Evolutionary conservation across 35 echinoderm and acorn worm genomes (phyloP).

Genomic region (Patiria miniata): DNA sequence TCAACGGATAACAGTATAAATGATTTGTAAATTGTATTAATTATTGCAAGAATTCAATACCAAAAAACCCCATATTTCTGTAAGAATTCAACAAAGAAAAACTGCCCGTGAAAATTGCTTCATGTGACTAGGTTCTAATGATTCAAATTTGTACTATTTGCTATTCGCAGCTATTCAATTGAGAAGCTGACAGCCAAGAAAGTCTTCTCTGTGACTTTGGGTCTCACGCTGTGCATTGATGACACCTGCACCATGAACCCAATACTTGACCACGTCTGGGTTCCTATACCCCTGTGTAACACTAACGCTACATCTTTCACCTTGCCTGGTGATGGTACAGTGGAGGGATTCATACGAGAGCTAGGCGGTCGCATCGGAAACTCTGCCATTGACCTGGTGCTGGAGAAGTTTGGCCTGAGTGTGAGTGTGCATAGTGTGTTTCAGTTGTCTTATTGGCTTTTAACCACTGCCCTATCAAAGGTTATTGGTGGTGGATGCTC

Average conservation of each 20-base stretch:
- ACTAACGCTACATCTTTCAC: background rate
- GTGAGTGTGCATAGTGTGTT: background rate
- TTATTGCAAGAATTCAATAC: no score
- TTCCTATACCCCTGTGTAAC: constrained; percentile 29
- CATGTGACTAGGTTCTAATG: no score
- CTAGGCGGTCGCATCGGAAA: background rate
- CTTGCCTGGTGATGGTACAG: constrained; percentile 30
- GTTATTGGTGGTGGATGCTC: no score
- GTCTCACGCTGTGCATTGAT: constrained; percentile 21
- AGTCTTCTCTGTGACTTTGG: constrained; percentile 3
- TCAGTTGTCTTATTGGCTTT: no score
- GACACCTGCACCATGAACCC: background rate
- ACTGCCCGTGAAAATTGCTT: no score
- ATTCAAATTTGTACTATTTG: background rate
- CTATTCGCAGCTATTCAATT: constrained; percentile 16
- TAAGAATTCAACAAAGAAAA: no score
- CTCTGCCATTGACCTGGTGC: constrained; percentile 28
- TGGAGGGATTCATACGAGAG: constrained; percentile 1
- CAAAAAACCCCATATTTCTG: no score
- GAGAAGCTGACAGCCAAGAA: background rate
- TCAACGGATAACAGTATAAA: no score
- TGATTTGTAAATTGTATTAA: no score
- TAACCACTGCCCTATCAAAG: no score
- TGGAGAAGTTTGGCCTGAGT: constrained; percentile 1
- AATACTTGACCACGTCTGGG: constrained; percentile 3